Conservation (phyloP, 2,797 vertebrate genomes). For the Smutsia temminckii region DNA sequence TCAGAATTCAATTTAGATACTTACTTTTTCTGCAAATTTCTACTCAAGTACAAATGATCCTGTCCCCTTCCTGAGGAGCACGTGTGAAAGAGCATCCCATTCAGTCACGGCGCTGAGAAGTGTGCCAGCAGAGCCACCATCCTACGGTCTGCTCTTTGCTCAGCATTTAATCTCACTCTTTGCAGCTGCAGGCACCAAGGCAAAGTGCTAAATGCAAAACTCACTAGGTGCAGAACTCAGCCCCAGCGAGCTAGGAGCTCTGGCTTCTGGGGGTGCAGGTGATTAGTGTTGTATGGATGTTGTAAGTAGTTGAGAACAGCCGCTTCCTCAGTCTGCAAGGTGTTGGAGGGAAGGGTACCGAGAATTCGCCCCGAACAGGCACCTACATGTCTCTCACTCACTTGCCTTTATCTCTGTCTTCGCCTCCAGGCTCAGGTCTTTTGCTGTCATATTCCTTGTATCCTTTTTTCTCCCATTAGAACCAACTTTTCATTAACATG, state of each 20-base stretch:
- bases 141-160: background rate
- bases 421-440: background rate
- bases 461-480: background rate
- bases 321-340: background rate
- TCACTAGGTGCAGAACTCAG: too few relatives aligned
- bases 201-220: background rate
- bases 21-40: background rate
- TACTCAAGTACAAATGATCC: background rate
- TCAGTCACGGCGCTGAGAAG: background rate
- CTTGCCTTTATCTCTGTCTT: background rate
- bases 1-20: conserved; percentile 8
- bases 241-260: background rate
- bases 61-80: background rate
- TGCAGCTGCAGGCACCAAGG: background rate
- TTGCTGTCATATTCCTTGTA: background rate
- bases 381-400: background rate
- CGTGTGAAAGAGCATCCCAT: background rate
- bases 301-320: background rate
- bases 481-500: background rate
- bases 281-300: background rate
- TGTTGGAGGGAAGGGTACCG: background rate
- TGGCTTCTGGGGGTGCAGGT: fast-evolving
- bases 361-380: background rate
- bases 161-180: background rate
- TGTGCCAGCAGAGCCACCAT: background rate